Conservation (phyloP, 2,888 invertebrate genomes). For the Cactoblastis cactorum region DNA sequence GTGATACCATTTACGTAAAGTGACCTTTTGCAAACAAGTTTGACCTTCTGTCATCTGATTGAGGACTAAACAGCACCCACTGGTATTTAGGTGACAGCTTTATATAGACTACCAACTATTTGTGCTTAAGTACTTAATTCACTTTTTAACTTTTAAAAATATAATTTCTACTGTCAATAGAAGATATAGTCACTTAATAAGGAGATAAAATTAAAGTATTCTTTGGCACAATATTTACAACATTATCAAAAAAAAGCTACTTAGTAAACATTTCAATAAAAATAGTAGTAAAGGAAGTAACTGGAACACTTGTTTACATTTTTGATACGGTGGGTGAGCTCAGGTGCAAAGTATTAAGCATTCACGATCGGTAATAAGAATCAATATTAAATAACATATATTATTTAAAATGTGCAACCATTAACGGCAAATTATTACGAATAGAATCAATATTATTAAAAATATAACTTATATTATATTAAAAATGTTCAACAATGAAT, state of each 20-base stretch:
- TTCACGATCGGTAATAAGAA: neutral
- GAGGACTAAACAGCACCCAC: constrained; percentile 20
- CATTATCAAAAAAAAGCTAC: no score
- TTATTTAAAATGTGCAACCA: neutral
- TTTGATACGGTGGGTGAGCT: neutral
- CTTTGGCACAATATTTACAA: no score
- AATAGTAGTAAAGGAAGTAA: neutral
- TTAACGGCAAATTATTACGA: neutral
- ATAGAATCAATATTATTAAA: no score
- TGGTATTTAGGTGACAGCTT: constrained; percentile 24
- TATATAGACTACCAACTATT: neutral
- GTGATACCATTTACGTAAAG: neutral
- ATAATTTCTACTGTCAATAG: neutral
- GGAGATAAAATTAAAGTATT: no score
- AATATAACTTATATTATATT: neutral
- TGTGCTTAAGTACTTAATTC: neutral
- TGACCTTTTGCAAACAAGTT: neutral
- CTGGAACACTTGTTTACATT: neutral
- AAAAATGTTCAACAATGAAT: neutral
- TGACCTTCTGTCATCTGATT: neutral
- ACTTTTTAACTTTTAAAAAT: neutral
- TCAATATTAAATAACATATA: neutral
- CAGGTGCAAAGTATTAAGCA: neutral
- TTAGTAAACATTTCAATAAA: no score
- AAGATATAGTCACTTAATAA: no score